Percentiles rank a stretch among this genome's conserved stretches.
Conservation (phyloP, 1,140 invertebrate species). For the Apis florea region DNA sequence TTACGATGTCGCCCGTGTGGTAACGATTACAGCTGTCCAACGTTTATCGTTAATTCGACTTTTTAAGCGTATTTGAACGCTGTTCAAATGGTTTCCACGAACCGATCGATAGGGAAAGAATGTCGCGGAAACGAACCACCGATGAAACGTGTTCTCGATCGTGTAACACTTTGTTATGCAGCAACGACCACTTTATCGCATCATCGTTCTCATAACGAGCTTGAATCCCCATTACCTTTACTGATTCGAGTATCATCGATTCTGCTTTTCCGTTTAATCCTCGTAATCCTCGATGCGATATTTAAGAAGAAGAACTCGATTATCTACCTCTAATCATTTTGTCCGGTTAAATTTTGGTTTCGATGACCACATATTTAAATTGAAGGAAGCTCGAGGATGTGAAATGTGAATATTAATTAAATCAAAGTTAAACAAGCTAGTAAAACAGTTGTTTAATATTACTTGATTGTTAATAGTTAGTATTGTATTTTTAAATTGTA, state of each 20-base stretch:
- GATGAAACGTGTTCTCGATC: background rate
- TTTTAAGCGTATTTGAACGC: background rate
- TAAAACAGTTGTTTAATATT: no score
- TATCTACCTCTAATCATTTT: background rate
- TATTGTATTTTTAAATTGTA: no score
- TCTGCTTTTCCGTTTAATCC: conserved; percentile 30
- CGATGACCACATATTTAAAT: no score
- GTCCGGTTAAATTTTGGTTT: background rate
- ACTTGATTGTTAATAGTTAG: no score
- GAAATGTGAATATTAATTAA: no score
- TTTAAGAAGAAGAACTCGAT: conserved; percentile 18
- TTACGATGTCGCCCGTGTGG: background rate
- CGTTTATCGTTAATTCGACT: conserved; percentile 22
- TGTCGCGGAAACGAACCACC: conserved; percentile 14
- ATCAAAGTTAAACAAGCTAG: no score
- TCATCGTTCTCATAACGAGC: conserved; percentile 59
- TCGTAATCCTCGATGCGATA: conserved; percentile 9
- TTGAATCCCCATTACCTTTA: conserved; percentile 59
- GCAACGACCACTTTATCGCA: conserved; percentile 48
- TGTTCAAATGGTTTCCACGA: background rate
- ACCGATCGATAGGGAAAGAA: conserved; percentile 6
- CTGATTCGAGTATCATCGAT: conserved; percentile 39
- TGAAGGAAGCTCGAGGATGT: no score
- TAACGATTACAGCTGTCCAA: background rate
- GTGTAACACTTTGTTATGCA: conserved; percentile 29